phyloP scores from a whole-genome alignment of 2,113 vertebrate genomes.

The Manacus vitellinus region DNA sequence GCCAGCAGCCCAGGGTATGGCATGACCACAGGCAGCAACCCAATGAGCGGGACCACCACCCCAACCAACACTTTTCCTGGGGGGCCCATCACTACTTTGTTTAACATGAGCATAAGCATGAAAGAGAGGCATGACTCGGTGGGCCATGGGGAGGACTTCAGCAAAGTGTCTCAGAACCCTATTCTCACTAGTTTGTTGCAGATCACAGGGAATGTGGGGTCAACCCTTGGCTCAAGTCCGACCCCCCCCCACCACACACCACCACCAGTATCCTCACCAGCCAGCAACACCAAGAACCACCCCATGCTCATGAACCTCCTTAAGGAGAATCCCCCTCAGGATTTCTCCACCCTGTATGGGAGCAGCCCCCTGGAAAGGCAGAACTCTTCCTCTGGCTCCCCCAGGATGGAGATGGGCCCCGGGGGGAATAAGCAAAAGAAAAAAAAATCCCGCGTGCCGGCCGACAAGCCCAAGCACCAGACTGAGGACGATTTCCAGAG shows the following conservation, averaged over 20 bases:
- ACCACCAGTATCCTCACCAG: constrained; percentile 93
- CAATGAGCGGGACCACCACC: constrained; percentile 86
- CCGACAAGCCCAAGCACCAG: constrained; percentile 87
- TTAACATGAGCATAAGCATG: constrained; percentile 86
- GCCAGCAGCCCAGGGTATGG: constrained; percentile 94
- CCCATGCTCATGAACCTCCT: constrained; percentile 99
- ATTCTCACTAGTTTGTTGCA: constrained; percentile 97
- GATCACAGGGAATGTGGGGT: constrained; percentile 94
- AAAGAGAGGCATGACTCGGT: constrained; percentile 86
- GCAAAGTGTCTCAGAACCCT: constrained; percentile 98
- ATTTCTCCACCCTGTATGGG: constrained; percentile 91
- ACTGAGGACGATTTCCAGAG: constrained; percentile 98
- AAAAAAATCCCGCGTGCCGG: constrained; percentile 84
- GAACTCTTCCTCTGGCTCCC: constrained; percentile 94
- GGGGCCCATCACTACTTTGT: constrained; percentile 88
- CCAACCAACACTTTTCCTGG: constrained; percentile 88
- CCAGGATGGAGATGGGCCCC: constrained; percentile 81
- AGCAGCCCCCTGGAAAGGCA: constrained; percentile 94
- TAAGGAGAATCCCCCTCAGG: constrained; percentile 96
- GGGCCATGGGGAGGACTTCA: constrained; percentile 91
- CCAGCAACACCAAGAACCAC: constrained; percentile 99
- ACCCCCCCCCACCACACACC: constrained; percentile 95
- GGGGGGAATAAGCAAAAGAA: constrained; percentile 89
- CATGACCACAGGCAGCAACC: constrained; percentile 87
- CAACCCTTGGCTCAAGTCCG: constrained; percentile 87